These are phyloP conservation scores for Brenthis daphne DNA, from an alignment of 2,888 invertebrate species.

Conservation along the genomic window DNA sequence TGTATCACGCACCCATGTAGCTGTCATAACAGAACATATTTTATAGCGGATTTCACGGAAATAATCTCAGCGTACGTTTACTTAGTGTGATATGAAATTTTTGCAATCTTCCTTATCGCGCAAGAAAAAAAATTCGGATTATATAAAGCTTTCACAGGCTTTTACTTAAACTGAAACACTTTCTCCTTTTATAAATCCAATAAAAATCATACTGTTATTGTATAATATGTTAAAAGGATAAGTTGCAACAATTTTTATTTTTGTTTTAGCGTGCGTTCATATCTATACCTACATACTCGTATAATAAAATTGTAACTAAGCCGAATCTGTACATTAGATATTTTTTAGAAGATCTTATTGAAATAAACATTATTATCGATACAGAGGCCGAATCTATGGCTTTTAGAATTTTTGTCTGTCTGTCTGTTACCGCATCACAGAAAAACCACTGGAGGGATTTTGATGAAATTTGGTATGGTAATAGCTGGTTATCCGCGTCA, in stretches of 20 bases:
- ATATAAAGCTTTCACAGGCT: slow-evolving; percentile 26
- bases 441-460: too few species aligned
- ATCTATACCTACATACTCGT: too few species aligned
- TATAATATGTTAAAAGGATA: background rate
- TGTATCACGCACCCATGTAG: slow-evolving; percentile 57
- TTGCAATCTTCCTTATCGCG: background rate
- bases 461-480: too few species aligned
- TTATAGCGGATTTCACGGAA: slow-evolving; percentile 55
- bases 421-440: too few species aligned
- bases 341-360: too few species aligned
- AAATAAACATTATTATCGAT: too few species aligned
- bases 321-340: too few species aligned
- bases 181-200: slow-evolving; percentile 20
- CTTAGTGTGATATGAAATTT: background rate
- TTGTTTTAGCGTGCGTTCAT: too few species aligned
- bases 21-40: slow-evolving; percentile 52
- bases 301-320: too few species aligned
- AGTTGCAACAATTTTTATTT: background rate
- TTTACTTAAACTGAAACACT: slow-evolving; percentile 22
- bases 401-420: too few species aligned
- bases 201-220: background rate
- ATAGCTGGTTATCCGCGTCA: too few species aligned
- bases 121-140: slow-evolving; percentile 16
- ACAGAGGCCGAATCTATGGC: too few species aligned
- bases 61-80: slow-evolving; percentile 23